Conservation (phyloP, 2,113 vertebrate species). For the Pimephales promelas region DNA sequence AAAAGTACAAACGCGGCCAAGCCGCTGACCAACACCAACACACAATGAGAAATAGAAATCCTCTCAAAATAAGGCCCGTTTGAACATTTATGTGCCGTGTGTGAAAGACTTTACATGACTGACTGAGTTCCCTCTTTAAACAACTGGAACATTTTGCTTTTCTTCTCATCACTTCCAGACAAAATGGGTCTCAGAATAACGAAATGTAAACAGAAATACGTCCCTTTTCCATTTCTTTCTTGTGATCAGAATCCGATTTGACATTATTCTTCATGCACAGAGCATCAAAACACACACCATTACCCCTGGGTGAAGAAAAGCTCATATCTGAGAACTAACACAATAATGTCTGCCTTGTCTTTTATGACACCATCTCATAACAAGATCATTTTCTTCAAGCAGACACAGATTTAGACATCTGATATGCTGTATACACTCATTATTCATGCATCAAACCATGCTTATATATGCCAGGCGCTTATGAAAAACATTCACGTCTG, state of each 20-base stretch:
- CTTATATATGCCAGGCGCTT: neutral
- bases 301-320: conserved; percentile 60
- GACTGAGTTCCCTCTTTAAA: neutral
- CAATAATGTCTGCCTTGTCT: conserved; percentile 67
- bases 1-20: conserved; percentile 13
- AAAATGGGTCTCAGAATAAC: neutral
- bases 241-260: neutral
- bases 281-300: conserved; percentile 48
- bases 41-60: conserved; percentile 17
- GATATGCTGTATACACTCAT: neutral
- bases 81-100: conserved; percentile 6
- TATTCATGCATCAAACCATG: conserved; percentile 8
- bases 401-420: conserved; percentile 8
- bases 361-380: conserved; percentile 49
- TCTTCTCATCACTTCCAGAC: neutral
- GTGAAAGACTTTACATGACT: neutral
- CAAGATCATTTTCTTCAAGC: conserved; percentile 21
- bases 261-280: neutral
- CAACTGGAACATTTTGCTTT: neutral
- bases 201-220: neutral
- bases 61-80: conserved; percentile 28
- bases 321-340: conserved; percentile 72
- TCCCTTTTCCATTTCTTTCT: neutral
- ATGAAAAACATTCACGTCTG: conserved; percentile 22
- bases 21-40: conserved; percentile 8